These are phyloP conservation scores for Nerophis ophidion DNA, from an alignment of 2,113 vertebrate species.

Conservation along the genomic window DNA sequence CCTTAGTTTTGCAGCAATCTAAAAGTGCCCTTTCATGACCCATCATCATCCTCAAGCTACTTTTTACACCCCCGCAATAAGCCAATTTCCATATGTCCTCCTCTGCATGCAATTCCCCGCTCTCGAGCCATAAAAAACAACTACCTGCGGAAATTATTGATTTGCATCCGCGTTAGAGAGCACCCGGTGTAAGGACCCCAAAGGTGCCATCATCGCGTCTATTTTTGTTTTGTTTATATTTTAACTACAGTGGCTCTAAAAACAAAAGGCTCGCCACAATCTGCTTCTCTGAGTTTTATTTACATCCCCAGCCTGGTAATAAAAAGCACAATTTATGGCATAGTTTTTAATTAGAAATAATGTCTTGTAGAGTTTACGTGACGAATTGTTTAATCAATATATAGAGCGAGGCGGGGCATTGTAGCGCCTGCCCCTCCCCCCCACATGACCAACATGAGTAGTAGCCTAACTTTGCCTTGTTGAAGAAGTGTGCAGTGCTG, in stretches of 20 bases:
- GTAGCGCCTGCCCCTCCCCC: no score
- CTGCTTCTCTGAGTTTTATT: conserved; percentile 80
- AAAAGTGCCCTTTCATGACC: conserved; percentile 13
- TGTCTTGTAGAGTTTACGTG: conserved; percentile 76
- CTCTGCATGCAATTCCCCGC: conserved; percentile 21
- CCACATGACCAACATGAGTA: conserved; percentile 61
- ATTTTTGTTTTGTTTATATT: conserved; percentile 36
- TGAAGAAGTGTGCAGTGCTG: conserved; percentile 1
- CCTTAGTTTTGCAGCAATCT: not conserved
- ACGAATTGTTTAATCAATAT: conserved; percentile 79
- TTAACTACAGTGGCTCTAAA: conserved; percentile 46
- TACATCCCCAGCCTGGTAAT: conserved; percentile 70
- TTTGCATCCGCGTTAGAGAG: conserved; percentile 52
- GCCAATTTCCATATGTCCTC: conserved; percentile 36
- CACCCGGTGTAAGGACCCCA: conserved; percentile 31
- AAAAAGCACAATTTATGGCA: conserved; percentile 79
- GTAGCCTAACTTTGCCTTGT: conserved; percentile 68
- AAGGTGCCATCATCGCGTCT: conserved; percentile 36
- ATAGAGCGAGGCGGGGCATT: conserved; percentile 54
- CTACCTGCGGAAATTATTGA: conserved; percentile 44
- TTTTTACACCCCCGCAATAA: not conserved
- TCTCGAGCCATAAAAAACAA: conserved; percentile 31
- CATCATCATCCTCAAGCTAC: conserved; percentile 23
- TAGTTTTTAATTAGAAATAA: conserved; percentile 93
- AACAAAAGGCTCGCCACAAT: conserved; percentile 36